A percentile compares a stretch with the other conserved stretches of the same genome.
Evolutionary conservation across 64 coral and sea anemone genomes (phyloP).

Genomic region (Acropora yongei): DNA sequence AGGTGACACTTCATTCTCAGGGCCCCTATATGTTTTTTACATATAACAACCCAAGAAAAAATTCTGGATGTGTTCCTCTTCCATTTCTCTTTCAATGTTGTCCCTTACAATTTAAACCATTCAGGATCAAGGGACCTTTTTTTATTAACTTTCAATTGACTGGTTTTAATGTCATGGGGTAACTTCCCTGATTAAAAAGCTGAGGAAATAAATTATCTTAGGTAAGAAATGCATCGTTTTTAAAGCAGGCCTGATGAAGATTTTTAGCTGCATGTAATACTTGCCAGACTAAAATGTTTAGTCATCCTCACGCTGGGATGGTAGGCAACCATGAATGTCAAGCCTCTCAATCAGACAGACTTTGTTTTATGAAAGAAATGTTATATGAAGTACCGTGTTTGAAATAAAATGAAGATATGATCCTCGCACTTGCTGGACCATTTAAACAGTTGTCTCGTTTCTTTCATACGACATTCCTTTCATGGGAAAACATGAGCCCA

Average conservation of each 20-base stretch:
- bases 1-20: not conserved
- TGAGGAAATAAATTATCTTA: not conserved
- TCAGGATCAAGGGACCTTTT: not conserved
- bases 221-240: not conserved
- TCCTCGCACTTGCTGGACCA: too few relatives aligned
- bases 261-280: not conserved
- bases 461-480: too few relatives aligned
- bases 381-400: too few relatives aligned
- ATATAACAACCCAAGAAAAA: not conserved
- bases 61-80: not conserved
- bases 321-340: not conserved
- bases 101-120: not conserved
- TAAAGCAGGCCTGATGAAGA: not conserved
- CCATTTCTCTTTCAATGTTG: not conserved
- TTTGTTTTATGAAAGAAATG: not conserved
- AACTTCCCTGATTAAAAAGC: not conserved
- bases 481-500: too few relatives aligned
- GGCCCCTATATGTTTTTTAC: not conserved
- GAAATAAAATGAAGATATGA: too few relatives aligned
- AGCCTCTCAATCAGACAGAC: not conserved
- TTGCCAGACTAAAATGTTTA: not conserved
- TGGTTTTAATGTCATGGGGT: not conserved
- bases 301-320: not conserved
- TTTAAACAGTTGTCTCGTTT: too few relatives aligned
- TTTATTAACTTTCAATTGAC: not conserved